Evolutionary conservation across 2,888 invertebrate species (phyloP).

Genomic region (Cephus spinipes): DNA sequence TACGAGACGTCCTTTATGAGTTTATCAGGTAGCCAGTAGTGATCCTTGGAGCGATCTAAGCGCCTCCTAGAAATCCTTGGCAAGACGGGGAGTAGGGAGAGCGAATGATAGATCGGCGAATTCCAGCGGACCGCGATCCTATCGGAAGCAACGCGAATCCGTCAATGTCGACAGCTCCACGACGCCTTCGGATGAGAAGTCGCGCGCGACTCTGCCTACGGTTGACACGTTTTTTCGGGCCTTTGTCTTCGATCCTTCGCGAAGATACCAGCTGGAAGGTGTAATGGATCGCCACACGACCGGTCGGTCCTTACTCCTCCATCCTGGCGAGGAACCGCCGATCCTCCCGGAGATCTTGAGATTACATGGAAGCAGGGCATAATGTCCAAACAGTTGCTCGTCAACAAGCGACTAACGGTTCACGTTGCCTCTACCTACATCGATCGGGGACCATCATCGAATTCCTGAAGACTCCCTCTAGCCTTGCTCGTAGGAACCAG

Average conservation of each 20-base stretch:
- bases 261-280: slow-evolving; percentile 51
- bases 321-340: slow-evolving; percentile 16
- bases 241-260: slow-evolving; percentile 54
- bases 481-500: not conserved
- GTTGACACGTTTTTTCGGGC: slow-evolving; percentile 47
- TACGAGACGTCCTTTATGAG: not conserved
- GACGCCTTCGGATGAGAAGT: slow-evolving; percentile 22
- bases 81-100: not conserved
- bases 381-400: slow-evolving; percentile 60
- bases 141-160: slow-evolving; percentile 48
- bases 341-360: slow-evolving; percentile 45
- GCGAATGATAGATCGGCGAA: slow-evolving; percentile 46
- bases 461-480: slow-evolving; percentile 34
- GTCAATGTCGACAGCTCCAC: slow-evolving; percentile 53
- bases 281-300: slow-evolving; percentile 60
- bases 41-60: not conserved
- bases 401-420: slow-evolving; percentile 39
- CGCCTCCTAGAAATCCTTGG: not conserved
- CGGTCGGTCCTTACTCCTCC: slow-evolving; percentile 33
- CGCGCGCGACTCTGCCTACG: slow-evolving; percentile 24
- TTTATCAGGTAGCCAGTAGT: not conserved
- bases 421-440: slow-evolving; percentile 6
- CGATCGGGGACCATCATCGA: slow-evolving; percentile 38
- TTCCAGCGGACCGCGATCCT: slow-evolving; percentile 34
- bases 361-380: slow-evolving; percentile 59